Evolutionary conservation across 2,888 invertebrate genomes (phyloP).

Genomic region (Nysson spinosus): DNA sequence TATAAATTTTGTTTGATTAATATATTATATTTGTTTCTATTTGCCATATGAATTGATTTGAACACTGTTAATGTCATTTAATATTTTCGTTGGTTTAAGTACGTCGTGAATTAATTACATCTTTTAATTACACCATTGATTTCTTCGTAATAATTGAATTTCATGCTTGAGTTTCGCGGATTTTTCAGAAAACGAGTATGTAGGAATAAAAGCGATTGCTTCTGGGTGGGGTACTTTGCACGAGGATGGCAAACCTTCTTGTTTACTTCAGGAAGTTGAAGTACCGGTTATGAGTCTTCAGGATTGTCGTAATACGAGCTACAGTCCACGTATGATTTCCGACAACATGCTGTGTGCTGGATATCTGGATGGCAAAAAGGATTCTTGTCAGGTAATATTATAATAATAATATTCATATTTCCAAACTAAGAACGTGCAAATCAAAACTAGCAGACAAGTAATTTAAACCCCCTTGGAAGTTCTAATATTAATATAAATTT

Average conservation of each 20-base stretch:
- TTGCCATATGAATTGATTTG: too few relatives aligned
- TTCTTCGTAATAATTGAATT: background rate
- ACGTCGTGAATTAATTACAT: too few relatives aligned
- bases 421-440: background rate
- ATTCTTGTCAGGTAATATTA: slow-evolving; percentile 87
- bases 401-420: background rate
- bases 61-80: too few relatives aligned
- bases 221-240: slow-evolving; percentile 93
- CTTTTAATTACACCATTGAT: background rate
- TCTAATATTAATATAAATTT: too few relatives aligned
- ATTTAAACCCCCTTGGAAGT: too few relatives aligned
- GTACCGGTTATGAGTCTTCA: slow-evolving; percentile 81
- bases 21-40: too few relatives aligned
- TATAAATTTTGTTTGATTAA: too few relatives aligned
- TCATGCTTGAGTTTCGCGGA: slow-evolving; percentile 18
- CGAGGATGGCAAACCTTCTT: slow-evolving; percentile 91
- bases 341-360: slow-evolving; percentile 94
- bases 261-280: slow-evolving; percentile 89
- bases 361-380: slow-evolving; percentile 85
- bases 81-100: too few relatives aligned
- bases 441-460: background rate
- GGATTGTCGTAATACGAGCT: slow-evolving; percentile 83
- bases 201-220: slow-evolving; percentile 85
- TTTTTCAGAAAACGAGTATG: slow-evolving; percentile 82
- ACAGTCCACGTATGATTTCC: slow-evolving; percentile 90